Conservation (phyloP, 2,888 invertebrate species). For the Tortricodes alternella region DNA sequence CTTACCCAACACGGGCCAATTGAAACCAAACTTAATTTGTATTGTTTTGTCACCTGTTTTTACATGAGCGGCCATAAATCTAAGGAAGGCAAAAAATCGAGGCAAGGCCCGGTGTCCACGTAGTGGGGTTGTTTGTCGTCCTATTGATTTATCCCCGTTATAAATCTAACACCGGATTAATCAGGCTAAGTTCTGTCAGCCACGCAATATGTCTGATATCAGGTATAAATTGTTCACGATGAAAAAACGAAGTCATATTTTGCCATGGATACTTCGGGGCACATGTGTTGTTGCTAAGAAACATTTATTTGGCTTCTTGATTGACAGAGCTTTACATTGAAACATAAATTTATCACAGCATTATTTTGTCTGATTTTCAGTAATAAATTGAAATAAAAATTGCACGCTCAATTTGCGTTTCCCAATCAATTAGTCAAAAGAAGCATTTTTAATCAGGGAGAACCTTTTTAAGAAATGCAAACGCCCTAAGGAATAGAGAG, state of each 20-base stretch:
- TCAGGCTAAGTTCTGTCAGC: constrained; percentile 68
- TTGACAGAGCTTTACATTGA: too few species aligned
- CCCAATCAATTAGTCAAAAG: constrained; percentile 1
- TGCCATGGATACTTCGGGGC: neutral
- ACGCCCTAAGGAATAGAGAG: constrained; percentile 36
- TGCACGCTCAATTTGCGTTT: constrained; percentile 1
- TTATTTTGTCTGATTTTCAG: neutral
- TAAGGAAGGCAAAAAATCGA: constrained; percentile 54
- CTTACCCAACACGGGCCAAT: too few species aligned
- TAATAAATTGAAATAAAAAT: constrained; percentile 6
- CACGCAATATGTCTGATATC: constrained; percentile 55
- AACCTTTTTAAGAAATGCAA: constrained; percentile 37
- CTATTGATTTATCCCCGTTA: constrained; percentile 73
- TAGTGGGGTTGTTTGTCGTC: constrained; percentile 58
- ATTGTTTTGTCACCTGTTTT: constrained; percentile 29
- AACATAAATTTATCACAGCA: too few species aligned
- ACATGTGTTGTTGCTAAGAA: neutral
- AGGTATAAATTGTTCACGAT: constrained; percentile 13
- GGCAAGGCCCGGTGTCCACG: constrained; percentile 38
- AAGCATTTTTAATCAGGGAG: constrained; percentile 32
- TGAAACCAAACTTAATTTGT: constrained; percentile 6
- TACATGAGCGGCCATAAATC: constrained; percentile 47
- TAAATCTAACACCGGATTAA: constrained; percentile 76
- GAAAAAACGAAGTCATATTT: neutral
- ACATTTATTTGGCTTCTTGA: too few species aligned